Evolutionary conservation across 64 coral and sea anemone species (phyloP).

Genomic region (Montipora cactus): DNA sequence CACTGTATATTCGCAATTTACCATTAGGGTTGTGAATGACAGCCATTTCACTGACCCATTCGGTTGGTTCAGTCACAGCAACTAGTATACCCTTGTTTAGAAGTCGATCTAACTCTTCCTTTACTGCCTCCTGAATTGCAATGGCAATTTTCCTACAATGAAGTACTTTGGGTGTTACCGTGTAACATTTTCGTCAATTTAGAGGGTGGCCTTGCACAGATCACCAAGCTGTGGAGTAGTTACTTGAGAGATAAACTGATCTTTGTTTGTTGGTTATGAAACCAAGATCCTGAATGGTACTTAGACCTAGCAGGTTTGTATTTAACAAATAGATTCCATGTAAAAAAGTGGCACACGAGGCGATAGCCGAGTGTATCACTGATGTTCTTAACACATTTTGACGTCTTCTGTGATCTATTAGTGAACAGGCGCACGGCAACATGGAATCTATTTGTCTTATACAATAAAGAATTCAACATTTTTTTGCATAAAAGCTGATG

Average conservation of each 20-base stretch:
- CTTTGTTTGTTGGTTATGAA: constrained; percentile 44
- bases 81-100: constrained; percentile 22
- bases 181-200: constrained; percentile 17
- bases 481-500: too few species aligned
- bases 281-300: constrained; percentile 63
- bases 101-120: constrained; percentile 37
- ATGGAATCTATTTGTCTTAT: too few species aligned
- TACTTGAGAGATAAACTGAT: constrained; percentile 29
- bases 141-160: constrained; percentile 51
- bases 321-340: too few species aligned
- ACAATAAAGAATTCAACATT: too few species aligned
- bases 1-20: constrained; percentile 49
- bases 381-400: too few species aligned
- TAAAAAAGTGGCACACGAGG: too few species aligned
- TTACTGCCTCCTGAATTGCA: constrained; percentile 40
- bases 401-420: too few species aligned
- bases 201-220: constrained; percentile 35
- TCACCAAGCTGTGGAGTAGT: constrained; percentile 26
- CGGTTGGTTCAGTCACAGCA: constrained; percentile 46
- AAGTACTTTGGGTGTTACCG: constrained; percentile 3
- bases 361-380: too few species aligned
- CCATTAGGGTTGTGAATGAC: constrained; percentile 41
- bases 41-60: constrained; percentile 64
- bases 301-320: constrained; percentile 27
- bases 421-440: too few species aligned